Percentiles rank a stretch among this genome's conserved stretches.
phyloP scores from a whole-genome alignment of 2,797 vertebrate genomes.

The Telmatherina bonti region DNA sequence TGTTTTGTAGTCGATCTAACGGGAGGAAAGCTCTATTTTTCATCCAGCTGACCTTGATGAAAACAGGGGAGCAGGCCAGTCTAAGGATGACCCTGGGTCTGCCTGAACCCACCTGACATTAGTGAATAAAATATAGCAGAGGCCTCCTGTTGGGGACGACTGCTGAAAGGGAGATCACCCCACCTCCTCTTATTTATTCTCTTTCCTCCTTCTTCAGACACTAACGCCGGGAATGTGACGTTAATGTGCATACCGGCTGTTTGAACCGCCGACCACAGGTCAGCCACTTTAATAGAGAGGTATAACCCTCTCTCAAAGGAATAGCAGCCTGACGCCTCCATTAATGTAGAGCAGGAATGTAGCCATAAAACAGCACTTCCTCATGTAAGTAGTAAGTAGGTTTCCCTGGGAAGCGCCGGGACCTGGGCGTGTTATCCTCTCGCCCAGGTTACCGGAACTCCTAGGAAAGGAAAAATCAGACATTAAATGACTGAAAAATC shows the following conservation, averaged over 20 bases:
- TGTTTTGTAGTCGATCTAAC: conserved; percentile 57
- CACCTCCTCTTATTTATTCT: conserved; percentile 77
- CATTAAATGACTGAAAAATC: conserved; percentile 11
- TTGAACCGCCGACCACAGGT: conserved; percentile 81
- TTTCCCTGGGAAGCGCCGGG: conserved; percentile 57
- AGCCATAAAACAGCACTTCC: conserved; percentile 81
- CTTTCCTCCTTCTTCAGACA: conserved; percentile 71
- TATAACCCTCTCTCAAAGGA: conserved; percentile 82
- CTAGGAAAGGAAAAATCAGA: conserved; percentile 34
- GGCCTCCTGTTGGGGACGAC: conserved; percentile 71
- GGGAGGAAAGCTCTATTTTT: conserved; percentile 65
- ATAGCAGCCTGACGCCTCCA: conserved; percentile 78
- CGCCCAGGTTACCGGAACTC: conserved; percentile 37
- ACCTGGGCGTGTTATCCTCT: conserved; percentile 55
- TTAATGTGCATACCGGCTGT: conserved; percentile 81
- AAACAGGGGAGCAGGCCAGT: conserved; percentile 54
- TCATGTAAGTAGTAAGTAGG: conserved; percentile 62
- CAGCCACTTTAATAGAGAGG: conserved; percentile 84
- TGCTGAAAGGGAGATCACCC: conserved; percentile 79
- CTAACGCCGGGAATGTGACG: conserved; percentile 66
- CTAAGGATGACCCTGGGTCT: conserved; percentile 62
- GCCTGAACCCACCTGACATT: conserved; percentile 79
- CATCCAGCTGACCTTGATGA: conserved; percentile 69
- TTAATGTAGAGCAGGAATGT: conserved; percentile 84
- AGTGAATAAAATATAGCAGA: conserved; percentile 80